These are phyloP conservation scores for Hippocampus mohnikei DNA, from an alignment of 2,113 vertebrate genomes.

Conservation along the genomic window DNA sequence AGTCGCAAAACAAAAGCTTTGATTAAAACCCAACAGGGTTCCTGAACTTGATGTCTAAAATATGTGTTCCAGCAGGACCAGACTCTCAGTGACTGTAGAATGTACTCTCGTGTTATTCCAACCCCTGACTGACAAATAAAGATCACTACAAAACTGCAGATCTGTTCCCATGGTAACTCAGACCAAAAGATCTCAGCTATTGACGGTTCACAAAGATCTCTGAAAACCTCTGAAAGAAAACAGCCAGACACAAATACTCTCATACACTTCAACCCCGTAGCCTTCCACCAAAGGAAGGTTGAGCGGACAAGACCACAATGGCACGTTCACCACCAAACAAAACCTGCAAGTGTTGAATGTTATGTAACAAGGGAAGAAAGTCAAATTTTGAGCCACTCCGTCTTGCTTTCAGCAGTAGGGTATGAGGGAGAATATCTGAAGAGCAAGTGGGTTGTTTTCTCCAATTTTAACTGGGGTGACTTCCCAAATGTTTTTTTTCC, in stretches of 20 bases:
- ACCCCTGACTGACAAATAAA: constrained; percentile 49
- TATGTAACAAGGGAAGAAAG: constrained; percentile 20
- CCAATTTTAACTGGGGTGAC: not conserved
- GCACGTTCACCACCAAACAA: constrained; percentile 9
- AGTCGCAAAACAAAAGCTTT: constrained; percentile 20
- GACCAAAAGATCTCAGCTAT: constrained; percentile 61
- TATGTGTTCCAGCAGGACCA: constrained; percentile 20
- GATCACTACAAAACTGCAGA: constrained; percentile 56
- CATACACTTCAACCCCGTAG: not conserved
- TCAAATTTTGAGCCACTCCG: constrained; percentile 5
- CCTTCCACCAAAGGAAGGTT: constrained; percentile 22
- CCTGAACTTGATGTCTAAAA: not conserved
- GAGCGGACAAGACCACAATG: constrained; percentile 20
- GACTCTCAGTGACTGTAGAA: constrained; percentile 15
- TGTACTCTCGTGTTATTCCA: constrained; percentile 51
- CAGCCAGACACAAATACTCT: constrained; percentile 10
- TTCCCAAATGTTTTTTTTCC: constrained; percentile 2
- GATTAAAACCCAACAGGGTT: constrained; percentile 1
- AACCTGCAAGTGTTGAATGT: constrained; percentile 14
- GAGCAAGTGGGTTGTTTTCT: constrained; percentile 28
- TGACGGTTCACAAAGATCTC: constrained; percentile 58
- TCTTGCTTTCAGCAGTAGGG: constrained; percentile 16
- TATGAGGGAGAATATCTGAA: constrained; percentile 23
- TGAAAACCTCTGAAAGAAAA: constrained; percentile 58
- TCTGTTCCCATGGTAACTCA: constrained; percentile 74